Evolutionary conservation across 2,113 vertebrate species (phyloP).

Genomic region (Andinoacara biseriatus): DNA sequence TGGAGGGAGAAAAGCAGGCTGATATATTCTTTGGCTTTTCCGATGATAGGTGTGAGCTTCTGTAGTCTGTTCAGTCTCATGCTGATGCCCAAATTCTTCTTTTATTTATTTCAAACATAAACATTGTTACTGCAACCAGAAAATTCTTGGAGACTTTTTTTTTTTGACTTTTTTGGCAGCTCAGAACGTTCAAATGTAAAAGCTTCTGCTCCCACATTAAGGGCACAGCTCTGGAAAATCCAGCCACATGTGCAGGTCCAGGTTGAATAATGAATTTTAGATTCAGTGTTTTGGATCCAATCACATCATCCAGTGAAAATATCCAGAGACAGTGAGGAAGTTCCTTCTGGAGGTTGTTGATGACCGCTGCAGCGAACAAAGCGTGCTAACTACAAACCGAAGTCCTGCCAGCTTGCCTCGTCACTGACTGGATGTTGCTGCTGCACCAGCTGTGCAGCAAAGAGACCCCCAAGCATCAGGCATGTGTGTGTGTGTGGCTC

Average conservation of each 20-base stretch:
- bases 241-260: neutral
- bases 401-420: too few species aligned
- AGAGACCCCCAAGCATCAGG: too few species aligned
- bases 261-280: neutral
- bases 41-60: neutral
- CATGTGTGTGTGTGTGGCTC: too few species aligned
- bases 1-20: accelerated
- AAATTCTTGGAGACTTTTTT: neutral
- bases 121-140: neutral
- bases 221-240: neutral
- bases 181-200: neutral
- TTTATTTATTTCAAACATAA: constrained; percentile 2
- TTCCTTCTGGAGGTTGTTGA: too few species aligned
- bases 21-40: neutral
- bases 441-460: too few species aligned
- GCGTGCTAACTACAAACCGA: too few species aligned
- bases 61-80: neutral
- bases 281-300: neutral
- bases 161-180: neutral
- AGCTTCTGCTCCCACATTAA: neutral
- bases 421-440: too few species aligned
- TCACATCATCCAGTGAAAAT: too few species aligned
- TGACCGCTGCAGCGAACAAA: too few species aligned
- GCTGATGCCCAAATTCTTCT: neutral
- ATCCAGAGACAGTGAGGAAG: too few species aligned